Base-by-base conservation (phyloP, 2,888 invertebrate genomes). In the Erebia epiphron region DNA sequence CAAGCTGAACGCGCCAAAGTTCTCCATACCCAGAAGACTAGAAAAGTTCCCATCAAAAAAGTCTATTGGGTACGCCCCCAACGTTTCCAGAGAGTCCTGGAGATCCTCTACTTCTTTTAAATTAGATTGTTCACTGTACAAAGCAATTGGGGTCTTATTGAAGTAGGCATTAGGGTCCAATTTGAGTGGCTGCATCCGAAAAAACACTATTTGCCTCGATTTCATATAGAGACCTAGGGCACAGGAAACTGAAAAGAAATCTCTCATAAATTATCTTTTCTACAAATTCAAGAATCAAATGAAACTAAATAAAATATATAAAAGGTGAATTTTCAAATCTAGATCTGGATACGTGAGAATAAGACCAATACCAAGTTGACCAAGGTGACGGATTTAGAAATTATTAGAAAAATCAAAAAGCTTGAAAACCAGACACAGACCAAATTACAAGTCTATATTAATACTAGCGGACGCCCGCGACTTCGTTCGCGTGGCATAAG, bases 1-100 rank as follows among this genome's bases (percentile, higher is more conserved):
- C 63, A 96, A 85, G 81, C 95, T 95, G 75, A 95, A 93, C 2
- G 95, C 96, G 21, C 95, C 96, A 88, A 96, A 95, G 77, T 96
- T 95, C 72, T 95, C 94, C 84, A 95, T 94, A 49, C 94, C 88
- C 26, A 96, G 86, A 26, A 97, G 88, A 70, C 94, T 94, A 0
- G 95, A 92, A 80, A 95, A 96, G 79, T 95, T 95, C 2, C 96
- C 96, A 81, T 96, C 94, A 78, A 95, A 96, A 63, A 94, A 89
- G 54, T 89, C 83, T 10, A 92, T 89, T 0, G 93, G 91, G 57
- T 81, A 79, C 2, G 87, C 92, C 68, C 93, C 93, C 13, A 93
- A 79, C 1, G 80, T 79, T 73, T 88, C 89, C 18, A 94, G 74
- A 0, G 92, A 88, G 5, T 90, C 87, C 54, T 81, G 84, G 0